Conservation (phyloP, 1,140 invertebrate genomes). For the Artemia franciscana region DNA sequence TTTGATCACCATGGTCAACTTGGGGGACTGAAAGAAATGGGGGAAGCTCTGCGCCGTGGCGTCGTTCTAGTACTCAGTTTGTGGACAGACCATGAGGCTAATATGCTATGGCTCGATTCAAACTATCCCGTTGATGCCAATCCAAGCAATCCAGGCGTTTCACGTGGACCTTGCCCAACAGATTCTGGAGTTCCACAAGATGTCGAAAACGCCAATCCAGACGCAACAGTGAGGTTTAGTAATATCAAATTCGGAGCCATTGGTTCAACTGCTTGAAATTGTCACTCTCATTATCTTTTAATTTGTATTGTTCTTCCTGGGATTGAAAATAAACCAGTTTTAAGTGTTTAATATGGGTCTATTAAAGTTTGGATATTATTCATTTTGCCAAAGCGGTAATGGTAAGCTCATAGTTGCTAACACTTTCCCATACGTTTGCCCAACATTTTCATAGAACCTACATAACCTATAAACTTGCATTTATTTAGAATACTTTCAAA, state of each 20-base stretch:
- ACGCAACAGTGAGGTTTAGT: conserved; percentile 9
- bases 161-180: conserved; percentile 11
- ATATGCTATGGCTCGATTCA: conserved; percentile 13
- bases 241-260: conserved; percentile 12
- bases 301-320: too few relatives aligned
- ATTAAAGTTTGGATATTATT: too few relatives aligned
- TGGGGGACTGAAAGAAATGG: conserved; percentile 12
- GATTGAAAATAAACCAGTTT: too few relatives aligned
- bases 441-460: too few relatives aligned
- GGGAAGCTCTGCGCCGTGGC: conserved; percentile 10
- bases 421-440: too few relatives aligned
- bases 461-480: too few relatives aligned
- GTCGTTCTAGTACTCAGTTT: conserved; percentile 12
- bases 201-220: conserved; percentile 6
- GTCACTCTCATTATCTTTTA: too few relatives aligned
- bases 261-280: conserved; percentile 9
- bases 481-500: too few relatives aligned
- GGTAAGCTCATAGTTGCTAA: too few relatives aligned
- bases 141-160: conserved; percentile 10
- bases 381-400: too few relatives aligned
- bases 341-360: too few relatives aligned
- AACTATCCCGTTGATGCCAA: conserved; percentile 10
- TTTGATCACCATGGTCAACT: conserved; percentile 8
- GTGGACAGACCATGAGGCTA: conserved; percentile 13
- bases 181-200: conserved; percentile 10